Evolutionary conservation across 92 coral and sea anemone genomes (phyloP).

Genomic region (Palythoa grandiflora): DNA sequence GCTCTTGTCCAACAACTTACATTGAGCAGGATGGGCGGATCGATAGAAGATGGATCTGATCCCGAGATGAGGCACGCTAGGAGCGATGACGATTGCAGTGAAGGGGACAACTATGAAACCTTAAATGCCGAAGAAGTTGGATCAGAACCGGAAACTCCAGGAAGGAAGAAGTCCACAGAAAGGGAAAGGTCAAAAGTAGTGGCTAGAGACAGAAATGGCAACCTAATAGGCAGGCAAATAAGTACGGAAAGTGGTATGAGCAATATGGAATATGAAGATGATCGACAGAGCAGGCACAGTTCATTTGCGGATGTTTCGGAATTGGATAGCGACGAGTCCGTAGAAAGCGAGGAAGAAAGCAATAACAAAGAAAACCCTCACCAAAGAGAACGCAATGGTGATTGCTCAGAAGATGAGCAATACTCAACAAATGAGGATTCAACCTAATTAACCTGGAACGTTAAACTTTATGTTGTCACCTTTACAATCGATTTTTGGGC

Average conservation of each 20-base stretch:
- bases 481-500: background rate
- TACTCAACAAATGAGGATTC: background rate
- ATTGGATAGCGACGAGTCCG: conserved; percentile 35
- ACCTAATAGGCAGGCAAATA: conserved; percentile 33
- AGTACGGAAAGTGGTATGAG: conserved; percentile 40
- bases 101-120: background rate
- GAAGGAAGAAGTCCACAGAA: background rate
- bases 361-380: background rate
- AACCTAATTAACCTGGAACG: background rate
- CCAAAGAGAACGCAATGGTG: background rate
- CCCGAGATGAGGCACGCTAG: background rate
- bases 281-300: conserved; percentile 42
- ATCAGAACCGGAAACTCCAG: background rate
- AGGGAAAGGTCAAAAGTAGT: conserved; percentile 9
- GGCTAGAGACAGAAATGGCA: conserved; percentile 35
- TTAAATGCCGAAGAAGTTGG: background rate
- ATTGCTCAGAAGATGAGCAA: background rate
- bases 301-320: conserved; percentile 46
- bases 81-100: background rate
- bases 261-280: conserved; percentile 28
- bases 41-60: background rate
- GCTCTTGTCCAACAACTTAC: conserved; percentile 32
- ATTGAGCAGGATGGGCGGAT: conserved; percentile 22
- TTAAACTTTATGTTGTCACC: background rate
- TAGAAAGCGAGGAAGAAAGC: background rate